Conservation (phyloP, 2,888 invertebrate species). For the Cremastinae sp. region DNA sequence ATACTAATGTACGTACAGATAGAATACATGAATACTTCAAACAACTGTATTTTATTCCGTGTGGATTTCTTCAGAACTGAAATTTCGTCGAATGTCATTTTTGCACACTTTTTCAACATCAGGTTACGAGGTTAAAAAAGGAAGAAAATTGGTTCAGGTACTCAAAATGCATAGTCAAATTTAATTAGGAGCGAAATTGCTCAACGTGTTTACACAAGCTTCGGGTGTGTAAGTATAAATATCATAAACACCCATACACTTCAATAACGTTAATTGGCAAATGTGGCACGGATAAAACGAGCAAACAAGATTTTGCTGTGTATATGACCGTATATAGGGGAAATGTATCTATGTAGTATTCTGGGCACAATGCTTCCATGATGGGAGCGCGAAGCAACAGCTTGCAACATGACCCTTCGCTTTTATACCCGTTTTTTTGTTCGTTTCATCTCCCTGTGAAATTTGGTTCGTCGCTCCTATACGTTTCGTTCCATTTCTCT, state of each 20-base stretch:
- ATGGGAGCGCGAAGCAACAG: slow-evolving; percentile 52
- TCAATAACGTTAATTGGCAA: slow-evolving; percentile 57
- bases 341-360: not conserved
- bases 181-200: slow-evolving; percentile 50
- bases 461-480: slow-evolving; percentile 35
- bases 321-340: slow-evolving; percentile 2
- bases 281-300: slow-evolving; percentile 46
- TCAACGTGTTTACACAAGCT: not conserved
- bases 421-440: slow-evolving; percentile 54
- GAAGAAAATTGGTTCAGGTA: slow-evolving; percentile 10
- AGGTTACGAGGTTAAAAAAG: not conserved
- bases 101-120: too few species aligned
- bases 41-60: too few species aligned
- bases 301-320: slow-evolving; percentile 55
- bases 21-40: too few species aligned
- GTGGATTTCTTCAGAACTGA: not conserved
- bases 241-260: slow-evolving; percentile 29
- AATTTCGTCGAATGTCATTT: not conserved
- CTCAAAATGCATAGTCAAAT: slow-evolving; percentile 29
- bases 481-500: slow-evolving; percentile 33
- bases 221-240: slow-evolving; percentile 15
- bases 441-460: slow-evolving; percentile 50
- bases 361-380: slow-evolving; percentile 3
- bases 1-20: slow-evolving; percentile 26
- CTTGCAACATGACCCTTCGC: slow-evolving; percentile 53